Evolutionary conservation across 2,797 vertebrate genomes (phyloP).

Genomic region (Sebastes miniatus): DNA sequence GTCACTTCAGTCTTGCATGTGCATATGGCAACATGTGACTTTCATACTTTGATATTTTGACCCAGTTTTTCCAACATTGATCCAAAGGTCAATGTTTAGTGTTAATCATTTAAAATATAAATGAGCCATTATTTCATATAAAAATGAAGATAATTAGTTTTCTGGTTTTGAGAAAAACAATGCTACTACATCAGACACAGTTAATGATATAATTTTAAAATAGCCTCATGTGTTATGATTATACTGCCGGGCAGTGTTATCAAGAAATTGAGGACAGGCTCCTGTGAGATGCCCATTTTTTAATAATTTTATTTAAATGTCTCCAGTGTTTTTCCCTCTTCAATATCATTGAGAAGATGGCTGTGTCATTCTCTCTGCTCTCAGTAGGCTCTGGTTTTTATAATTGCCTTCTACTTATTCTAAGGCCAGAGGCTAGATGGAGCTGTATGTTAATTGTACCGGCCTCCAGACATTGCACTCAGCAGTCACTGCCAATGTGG

Average conservation of each 20-base stretch:
- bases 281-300: slow-evolving; percentile 40
- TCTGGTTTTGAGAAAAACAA: neutral
- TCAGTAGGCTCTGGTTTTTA: slow-evolving; percentile 47
- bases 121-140: neutral
- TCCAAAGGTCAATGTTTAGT: neutral
- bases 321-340: slow-evolving; percentile 53
- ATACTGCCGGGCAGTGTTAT: neutral
- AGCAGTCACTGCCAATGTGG: slow-evolving; percentile 38
- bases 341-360: slow-evolving; percentile 48
- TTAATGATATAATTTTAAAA: slow-evolving; percentile 10
- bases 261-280: slow-evolving; percentile 30
- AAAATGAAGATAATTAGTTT: neutral
- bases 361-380: slow-evolving; percentile 52
- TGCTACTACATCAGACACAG: neutral
- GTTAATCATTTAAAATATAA: neutral
- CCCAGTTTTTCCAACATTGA: neutral
- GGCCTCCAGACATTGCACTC: slow-evolving; percentile 51
- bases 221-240: neutral
- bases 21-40: neutral
- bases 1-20: neutral
- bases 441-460: slow-evolving; percentile 63
- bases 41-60: neutral
- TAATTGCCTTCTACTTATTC: slow-evolving; percentile 74
- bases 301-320: slow-evolving; percentile 52
- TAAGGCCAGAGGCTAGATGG: slow-evolving; percentile 60